Conservation (phyloP, 2,113 vertebrate species). For the Salvelinus sp. region DNA sequence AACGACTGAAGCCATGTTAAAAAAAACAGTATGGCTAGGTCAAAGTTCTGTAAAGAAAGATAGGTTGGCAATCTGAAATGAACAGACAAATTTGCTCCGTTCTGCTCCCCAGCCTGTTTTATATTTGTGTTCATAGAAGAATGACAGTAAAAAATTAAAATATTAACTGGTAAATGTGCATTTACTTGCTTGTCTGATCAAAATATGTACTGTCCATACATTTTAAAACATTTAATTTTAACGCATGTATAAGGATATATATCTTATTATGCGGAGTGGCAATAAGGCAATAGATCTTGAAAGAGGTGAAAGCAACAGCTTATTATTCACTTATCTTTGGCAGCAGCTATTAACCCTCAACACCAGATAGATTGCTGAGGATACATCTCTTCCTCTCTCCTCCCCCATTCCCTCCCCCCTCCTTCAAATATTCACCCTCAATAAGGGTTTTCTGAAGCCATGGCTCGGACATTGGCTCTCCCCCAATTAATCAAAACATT, state of each 20-base stretch:
- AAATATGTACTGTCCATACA: no score
- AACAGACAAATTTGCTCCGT: slow-evolving; percentile 45
- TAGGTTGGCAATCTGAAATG: slow-evolving; percentile 53
- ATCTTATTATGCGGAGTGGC: neutral
- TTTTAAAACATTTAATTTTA: no score
- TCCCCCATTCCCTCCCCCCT: no score
- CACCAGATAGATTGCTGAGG: slow-evolving; percentile 89
- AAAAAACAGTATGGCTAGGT: slow-evolving; percentile 77
- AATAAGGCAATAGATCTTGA: slow-evolving; percentile 85
- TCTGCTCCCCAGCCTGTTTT: slow-evolving; percentile 40
- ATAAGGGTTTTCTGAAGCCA: neutral
- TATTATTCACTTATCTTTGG: slow-evolving; percentile 99
- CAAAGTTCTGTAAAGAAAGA: slow-evolving; percentile 63
- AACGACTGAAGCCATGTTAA: slow-evolving; percentile 79
- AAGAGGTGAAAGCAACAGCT: slow-evolving; percentile 91
- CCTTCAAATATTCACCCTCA: slow-evolving; percentile 38
- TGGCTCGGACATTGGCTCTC: neutral
- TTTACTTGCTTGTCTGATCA: no score
- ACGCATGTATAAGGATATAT: no score
- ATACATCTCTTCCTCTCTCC: slow-evolving; percentile 14
- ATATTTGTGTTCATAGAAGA: slow-evolving; percentile 1
- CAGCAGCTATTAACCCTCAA: slow-evolving; percentile 98
- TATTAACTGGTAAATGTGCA: no score
- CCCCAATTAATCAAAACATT: neutral
- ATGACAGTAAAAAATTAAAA: no score